phyloP scores from a whole-genome alignment of 2,888 invertebrate species.

The Petrolisthes manimaculis region DNA sequence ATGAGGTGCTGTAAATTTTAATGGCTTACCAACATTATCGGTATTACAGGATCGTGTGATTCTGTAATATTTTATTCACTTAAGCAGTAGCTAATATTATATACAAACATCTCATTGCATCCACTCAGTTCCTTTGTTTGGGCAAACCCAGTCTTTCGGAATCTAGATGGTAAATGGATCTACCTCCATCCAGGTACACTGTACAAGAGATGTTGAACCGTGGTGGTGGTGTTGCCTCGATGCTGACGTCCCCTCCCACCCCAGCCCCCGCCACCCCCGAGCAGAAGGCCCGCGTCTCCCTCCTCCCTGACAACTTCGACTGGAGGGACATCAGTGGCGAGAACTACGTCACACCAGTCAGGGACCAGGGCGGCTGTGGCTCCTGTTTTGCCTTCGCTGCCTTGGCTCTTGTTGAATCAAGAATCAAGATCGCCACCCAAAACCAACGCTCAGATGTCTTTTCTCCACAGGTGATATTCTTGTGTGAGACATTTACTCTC shows the following conservation, averaged over 20 bases:
- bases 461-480: conserved; percentile 69
- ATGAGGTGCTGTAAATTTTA: no score
- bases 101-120: no score
- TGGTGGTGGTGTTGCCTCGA: conserved; percentile 69
- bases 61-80: no score
- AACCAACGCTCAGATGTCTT: conserved; percentile 70
- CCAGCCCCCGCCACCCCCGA: conserved; percentile 56
- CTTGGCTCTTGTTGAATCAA: conserved; percentile 72
- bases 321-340: conserved; percentile 69
- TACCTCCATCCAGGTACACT: conserved; percentile 66
- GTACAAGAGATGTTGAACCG: conserved; percentile 69
- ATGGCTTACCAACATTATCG: no score
- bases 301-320: conserved; percentile 68
- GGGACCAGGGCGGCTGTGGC: conserved; percentile 70
- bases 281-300: conserved; percentile 67
- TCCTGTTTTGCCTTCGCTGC: conserved; percentile 73
- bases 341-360: conserved; percentile 68
- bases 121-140: no score
- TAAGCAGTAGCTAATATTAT: no score
- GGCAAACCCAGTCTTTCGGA: no score
- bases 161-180: no score
- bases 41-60: no score
- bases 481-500: no score
- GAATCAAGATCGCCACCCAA: conserved; percentile 71
- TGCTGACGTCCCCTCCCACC: conserved; percentile 25